A percentile compares a stretch with the other conserved stretches of the same genome.
These are phyloP conservation scores for Callimorpha dominula DNA, from an alignment of 2,888 invertebrate genomes.

Conservation along the genomic window DNA sequence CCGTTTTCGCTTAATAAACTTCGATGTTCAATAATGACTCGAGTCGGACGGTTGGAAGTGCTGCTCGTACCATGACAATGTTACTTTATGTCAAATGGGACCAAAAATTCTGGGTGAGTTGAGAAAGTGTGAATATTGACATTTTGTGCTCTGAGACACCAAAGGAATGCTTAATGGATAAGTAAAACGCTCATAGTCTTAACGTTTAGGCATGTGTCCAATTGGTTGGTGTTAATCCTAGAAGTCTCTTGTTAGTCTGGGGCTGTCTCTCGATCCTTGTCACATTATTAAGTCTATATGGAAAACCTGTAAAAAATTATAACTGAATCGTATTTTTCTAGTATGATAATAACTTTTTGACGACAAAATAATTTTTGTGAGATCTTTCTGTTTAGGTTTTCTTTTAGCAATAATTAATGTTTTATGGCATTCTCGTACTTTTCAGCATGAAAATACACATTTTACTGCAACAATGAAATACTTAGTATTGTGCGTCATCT, in stretches of 20 bases:
- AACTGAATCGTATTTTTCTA: neutral
- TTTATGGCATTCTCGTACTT: neutral
- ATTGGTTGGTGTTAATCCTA: too few species aligned
- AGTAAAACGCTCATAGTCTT: constrained; percentile 43
- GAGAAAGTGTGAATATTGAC: constrained; percentile 35
- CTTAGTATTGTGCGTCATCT: neutral
- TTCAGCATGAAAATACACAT: neutral
- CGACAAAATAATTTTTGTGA: neutral
- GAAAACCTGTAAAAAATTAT: neutral
- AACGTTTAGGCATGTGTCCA: too few species aligned
- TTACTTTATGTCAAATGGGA: constrained; percentile 50
- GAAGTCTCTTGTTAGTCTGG: too few species aligned
- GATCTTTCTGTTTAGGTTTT: neutral
- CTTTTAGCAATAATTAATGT: neutral
- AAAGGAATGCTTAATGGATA: constrained; percentile 58
- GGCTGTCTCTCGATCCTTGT: too few species aligned
- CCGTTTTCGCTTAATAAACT: constrained; percentile 65
- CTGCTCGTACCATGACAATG: constrained; percentile 41
- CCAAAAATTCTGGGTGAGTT: constrained; percentile 40
- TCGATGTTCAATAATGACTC: constrained; percentile 61
- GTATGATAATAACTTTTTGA: neutral
- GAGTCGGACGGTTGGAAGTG: constrained; percentile 49
- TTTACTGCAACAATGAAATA: neutral
- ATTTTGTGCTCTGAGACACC: constrained; percentile 37
- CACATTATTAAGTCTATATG: too few species aligned